phyloP scores from a whole-genome alignment of 2,797 vertebrate species.

The Pangasius sanitwongsei region DNA sequence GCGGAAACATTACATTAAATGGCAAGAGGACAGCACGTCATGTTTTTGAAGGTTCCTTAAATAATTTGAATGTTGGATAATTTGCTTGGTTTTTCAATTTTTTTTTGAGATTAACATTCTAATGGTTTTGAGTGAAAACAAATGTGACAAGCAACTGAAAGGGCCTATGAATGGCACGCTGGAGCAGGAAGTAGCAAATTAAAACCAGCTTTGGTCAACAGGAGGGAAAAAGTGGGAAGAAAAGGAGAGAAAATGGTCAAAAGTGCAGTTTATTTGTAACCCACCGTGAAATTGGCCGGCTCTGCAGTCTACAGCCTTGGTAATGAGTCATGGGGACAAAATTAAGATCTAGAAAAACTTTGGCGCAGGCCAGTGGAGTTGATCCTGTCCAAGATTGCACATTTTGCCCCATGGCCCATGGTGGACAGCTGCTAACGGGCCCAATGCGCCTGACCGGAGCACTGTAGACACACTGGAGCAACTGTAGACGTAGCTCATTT shows the following conservation, averaged over 20 bases:
- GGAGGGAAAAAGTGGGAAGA: slow-evolving; percentile 26
- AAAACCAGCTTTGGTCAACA: slow-evolving; percentile 68
- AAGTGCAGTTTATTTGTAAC: slow-evolving; percentile 74
- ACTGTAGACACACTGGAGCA: neutral
- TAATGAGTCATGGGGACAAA: slow-evolving; percentile 61
- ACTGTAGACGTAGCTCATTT: slow-evolving; percentile 53
- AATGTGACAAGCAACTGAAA: slow-evolving; percentile 59
- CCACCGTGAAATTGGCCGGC: slow-evolving; percentile 78
- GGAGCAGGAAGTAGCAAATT: slow-evolving; percentile 73
- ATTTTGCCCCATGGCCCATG: slow-evolving; percentile 59
- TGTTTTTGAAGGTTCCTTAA: slow-evolving; percentile 69
- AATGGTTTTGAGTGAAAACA: slow-evolving; percentile 69
- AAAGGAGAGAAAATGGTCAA: slow-evolving; percentile 53
- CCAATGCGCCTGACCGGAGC: slow-evolving; percentile 38
- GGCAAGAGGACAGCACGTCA: slow-evolving; percentile 64
- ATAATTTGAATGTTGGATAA: slow-evolving; percentile 61
- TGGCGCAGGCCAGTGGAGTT: slow-evolving; percentile 41
- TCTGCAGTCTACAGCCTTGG: slow-evolving; percentile 68
- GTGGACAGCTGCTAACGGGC: slow-evolving; percentile 48
- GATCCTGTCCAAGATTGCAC: slow-evolving; percentile 46
- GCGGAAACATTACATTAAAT: slow-evolving; percentile 85
- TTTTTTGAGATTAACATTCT: slow-evolving; percentile 61
- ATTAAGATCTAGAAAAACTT: slow-evolving; percentile 49
- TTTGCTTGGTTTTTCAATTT: slow-evolving; percentile 26
- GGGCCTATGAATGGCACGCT: slow-evolving; percentile 53